These are phyloP conservation scores for Chloebia gouldiae DNA, from an alignment of 2,113 vertebrate species.

Conservation along the genomic window DNA sequence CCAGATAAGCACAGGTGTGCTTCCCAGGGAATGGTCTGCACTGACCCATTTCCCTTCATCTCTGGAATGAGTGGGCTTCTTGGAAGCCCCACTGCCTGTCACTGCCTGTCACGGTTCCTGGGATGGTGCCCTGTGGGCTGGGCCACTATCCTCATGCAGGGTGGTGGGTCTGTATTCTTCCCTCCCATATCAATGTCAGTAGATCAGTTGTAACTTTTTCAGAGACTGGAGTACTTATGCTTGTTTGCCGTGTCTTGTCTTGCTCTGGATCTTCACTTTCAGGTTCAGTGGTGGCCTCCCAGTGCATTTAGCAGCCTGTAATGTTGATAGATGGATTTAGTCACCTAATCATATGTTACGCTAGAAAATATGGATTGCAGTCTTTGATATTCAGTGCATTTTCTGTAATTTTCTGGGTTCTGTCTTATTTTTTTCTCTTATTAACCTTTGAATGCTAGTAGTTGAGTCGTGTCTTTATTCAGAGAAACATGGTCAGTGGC, in stretches of 20 bases:
- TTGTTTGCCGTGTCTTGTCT: not conserved
- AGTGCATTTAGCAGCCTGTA: not conserved
- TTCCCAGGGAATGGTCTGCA: not conserved
- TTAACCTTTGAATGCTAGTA: not conserved
- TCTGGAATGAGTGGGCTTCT: not conserved
- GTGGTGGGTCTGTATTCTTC: not conserved
- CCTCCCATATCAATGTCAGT: not conserved
- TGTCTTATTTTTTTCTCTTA: not conserved
- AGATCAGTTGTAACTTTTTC: not conserved
- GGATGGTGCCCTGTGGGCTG: rapidly evolving
- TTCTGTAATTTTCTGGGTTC: not conserved
- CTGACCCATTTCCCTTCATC: not conserved
- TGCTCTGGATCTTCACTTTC: not conserved
- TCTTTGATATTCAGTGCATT: not conserved
- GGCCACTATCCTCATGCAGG: rapidly evolving
- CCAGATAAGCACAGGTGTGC: rapidly evolving
- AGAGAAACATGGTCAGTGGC: not conserved
- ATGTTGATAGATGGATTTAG: not conserved
- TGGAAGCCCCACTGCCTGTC: not conserved
- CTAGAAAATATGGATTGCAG: not conserved
- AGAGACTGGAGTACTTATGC: not conserved
- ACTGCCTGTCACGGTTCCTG: not conserved
- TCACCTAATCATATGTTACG: not conserved
- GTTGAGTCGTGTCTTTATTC: not conserved
- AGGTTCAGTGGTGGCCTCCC: not conserved